A percentile compares a stretch with the other conserved stretches of the same genome.
phyloP scores from a whole-genome alignment of 2,888 invertebrate species.

The Rhaphigaster nebulosa region DNA sequence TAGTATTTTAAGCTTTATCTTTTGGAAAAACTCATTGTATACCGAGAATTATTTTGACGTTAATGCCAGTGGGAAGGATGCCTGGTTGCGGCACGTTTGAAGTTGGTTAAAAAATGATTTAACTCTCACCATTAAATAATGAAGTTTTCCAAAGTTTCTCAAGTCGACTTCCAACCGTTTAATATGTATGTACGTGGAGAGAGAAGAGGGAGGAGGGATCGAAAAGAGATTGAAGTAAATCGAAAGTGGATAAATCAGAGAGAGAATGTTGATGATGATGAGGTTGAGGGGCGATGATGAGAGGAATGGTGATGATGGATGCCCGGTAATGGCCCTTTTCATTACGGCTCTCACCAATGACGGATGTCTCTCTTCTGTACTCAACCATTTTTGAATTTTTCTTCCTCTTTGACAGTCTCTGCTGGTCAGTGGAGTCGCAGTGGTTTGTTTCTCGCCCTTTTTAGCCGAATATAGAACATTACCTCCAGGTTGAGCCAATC shows the following conservation, averaged over 20 bases:
- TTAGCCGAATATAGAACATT: neutral
- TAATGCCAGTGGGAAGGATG: no score
- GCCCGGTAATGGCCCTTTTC: constrained; percentile 28
- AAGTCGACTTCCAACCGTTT: no score
- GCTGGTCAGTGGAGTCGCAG: neutral
- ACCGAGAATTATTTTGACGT: no score
- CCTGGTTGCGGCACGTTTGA: no score
- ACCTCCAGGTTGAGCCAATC: neutral
- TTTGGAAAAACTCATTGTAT: no score
- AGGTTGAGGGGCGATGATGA: neutral
- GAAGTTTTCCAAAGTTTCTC: no score
- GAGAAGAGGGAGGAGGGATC: neutral
- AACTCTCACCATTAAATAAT: no score
- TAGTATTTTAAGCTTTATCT: no score
- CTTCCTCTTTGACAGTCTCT: neutral
- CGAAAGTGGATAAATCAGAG: constrained; percentile 22
- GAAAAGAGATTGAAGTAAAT: neutral
- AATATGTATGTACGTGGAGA: neutral
- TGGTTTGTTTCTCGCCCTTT: neutral
- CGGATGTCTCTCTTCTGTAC: constrained; percentile 15
- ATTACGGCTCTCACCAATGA: neutral
- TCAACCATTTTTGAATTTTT: neutral
- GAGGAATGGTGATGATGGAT: constrained; percentile 32
- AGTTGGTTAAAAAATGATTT: no score
- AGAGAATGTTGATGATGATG: constrained; percentile 28